These are phyloP conservation scores for Chrysomela aeneicollis DNA, from an alignment of 2,888 invertebrate species.

Conservation along the genomic window DNA sequence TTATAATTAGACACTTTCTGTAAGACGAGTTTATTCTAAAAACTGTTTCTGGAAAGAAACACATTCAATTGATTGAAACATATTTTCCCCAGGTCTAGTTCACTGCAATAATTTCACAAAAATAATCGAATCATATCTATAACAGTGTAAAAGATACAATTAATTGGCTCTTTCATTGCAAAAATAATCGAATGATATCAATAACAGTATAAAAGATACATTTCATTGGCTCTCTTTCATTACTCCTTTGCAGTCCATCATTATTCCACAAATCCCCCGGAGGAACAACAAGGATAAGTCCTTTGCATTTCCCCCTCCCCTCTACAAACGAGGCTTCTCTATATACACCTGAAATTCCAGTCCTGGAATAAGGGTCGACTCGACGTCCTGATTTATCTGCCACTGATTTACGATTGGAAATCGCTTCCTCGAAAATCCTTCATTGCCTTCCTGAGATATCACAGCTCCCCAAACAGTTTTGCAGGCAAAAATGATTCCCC, in stretches of 20 bases:
- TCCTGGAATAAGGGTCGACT: not conserved
- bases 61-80: no score
- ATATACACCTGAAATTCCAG: slow-evolving; percentile 13
- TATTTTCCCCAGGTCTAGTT: no score
- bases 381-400: slow-evolving; percentile 10
- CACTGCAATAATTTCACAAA: no score
- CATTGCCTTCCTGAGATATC: slow-evolving; percentile 12
- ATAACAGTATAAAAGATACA: no score
- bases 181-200: no score
- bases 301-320: not conserved
- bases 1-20: no score
- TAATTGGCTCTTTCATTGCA: no score
- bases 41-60: no score
- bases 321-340: not conserved
- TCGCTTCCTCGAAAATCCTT: slow-evolving; percentile 2
- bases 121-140: no score
- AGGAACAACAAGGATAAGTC: not conserved
- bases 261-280: not conserved
- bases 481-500: not conserved
- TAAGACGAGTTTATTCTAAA: no score
- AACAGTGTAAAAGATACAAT: no score
- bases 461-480: slow-evolving; percentile 12
- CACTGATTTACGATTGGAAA: slow-evolving; percentile 19
- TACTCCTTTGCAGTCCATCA: not conserved
- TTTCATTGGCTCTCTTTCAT: no score